phyloP scores from a whole-genome alignment of 1,140 invertebrate species.

The Penaeus indicus region DNA sequence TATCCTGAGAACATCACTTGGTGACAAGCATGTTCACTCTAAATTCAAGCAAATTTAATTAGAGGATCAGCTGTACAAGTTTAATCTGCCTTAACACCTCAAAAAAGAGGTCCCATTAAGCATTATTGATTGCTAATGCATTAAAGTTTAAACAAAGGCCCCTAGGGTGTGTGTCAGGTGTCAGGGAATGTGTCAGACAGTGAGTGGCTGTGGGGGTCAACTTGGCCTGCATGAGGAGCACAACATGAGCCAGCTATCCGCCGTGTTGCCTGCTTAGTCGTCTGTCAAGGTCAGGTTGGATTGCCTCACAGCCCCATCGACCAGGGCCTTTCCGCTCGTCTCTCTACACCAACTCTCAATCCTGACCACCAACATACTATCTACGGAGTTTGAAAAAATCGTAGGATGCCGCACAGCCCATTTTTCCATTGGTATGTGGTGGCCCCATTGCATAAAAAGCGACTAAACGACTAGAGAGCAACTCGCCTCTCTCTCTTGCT shows the following conservation, averaged over 20 bases:
- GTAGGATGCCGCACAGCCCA: neutral
- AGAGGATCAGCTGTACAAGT: too few species aligned
- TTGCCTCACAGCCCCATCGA: conserved; percentile 57
- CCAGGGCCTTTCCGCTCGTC: conserved; percentile 19
- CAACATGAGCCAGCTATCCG: conserved; percentile 48
- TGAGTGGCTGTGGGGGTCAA: neutral
- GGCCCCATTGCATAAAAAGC: conserved; percentile 34
- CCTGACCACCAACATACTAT: too few species aligned
- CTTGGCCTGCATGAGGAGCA: conserved; percentile 46
- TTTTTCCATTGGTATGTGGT: conserved; percentile 11
- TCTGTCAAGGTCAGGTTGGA: conserved; percentile 58
- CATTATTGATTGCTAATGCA: conserved; percentile 19
- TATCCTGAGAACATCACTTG: too few species aligned
- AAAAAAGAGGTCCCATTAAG: too few species aligned
- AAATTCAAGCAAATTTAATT: too few species aligned
- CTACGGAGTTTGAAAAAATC: neutral
- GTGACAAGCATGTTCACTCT: too few species aligned
- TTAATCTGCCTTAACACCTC: too few species aligned
- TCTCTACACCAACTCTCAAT: neutral
- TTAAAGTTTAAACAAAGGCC: neutral
- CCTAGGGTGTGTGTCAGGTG: neutral
- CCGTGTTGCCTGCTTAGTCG: conserved; percentile 59
- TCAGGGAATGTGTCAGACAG: neutral
- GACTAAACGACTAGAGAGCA: conserved; percentile 47
- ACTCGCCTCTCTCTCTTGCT: conserved; percentile 55